Base-by-base conservation (phyloP, 2,888 invertebrate species). In the Matsumyia berberina region DNA sequence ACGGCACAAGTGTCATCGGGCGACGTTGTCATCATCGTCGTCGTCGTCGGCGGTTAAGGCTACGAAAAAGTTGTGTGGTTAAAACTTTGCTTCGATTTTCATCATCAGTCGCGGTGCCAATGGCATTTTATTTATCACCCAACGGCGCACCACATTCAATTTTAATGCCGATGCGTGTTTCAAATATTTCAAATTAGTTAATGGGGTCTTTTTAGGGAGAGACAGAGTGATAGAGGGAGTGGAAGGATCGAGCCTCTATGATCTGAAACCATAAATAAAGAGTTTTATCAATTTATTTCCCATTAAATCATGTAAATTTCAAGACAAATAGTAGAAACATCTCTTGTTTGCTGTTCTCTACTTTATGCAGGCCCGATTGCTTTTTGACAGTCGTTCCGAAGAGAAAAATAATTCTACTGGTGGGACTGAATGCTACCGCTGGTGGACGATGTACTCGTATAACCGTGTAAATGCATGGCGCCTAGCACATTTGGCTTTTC, bases 101-200 rank as follows among this genome's bases (percentile, higher is more conserved):
- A 17, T 60, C 44, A 37, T 53, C 51, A 44, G 33, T 49, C 8
- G 29, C 49, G 58, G 17, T 70, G 81, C 76, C 77, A 82, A 70
- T 66, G 70, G 70, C 53, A 74, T 80, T 73, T 79, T 66, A 67
- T 74, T 46, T 76, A 57, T 55, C 76, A 51, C 62, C 58, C 53
- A 60, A 62, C 37, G 6, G 44, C 9, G 17, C 46, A 6, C 5
- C 60, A 58, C 57, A 66, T 17, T 53, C 57, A 69, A 76, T 70
- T 39, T 64, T 53, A 55, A 76, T 67, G 67, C 17, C 66, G 33
- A 80, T 76, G 76, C 76, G 76, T 76, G 76, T 35, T 81, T 70
- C 15, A 77, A 76, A 81, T 81, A 64, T 51, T 81, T 81, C 35
- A 76, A 81, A 81, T 77, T 70, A 64, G 64, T 77, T 58, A 77